Percentiles rank a stretch among this genome's conserved stretches.
Evolutionary conservation across 2,888 invertebrate species (phyloP).

Genomic region (Dermolepida albohirtum): DNA sequence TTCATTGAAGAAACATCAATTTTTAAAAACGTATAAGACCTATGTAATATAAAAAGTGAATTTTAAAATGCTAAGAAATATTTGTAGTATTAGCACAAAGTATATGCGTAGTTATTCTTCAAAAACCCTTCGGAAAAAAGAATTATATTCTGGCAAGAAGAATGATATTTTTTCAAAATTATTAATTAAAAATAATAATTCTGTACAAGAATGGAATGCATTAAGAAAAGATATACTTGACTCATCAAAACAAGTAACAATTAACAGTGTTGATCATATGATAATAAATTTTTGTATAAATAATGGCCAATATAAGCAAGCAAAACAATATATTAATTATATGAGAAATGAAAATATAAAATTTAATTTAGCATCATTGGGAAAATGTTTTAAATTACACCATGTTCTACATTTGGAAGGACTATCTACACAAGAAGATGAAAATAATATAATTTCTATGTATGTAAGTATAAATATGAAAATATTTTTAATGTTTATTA

Average conservation of each 20-base stretch:
- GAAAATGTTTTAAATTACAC: constrained; percentile 71
- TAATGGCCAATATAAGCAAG: constrained; percentile 65
- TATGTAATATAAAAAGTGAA: too few species aligned
- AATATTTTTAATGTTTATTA: constrained; percentile 15
- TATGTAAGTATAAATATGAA: constrained; percentile 56
- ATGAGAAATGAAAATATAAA: constrained; percentile 66
- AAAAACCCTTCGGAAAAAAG: neutral
- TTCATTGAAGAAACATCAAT: too few species aligned
- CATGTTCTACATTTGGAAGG: constrained; percentile 59
- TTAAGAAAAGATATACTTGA: constrained; percentile 65
- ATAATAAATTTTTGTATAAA: constrained; percentile 69
- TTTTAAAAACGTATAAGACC: too few species aligned
- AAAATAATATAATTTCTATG: constrained; percentile 68
- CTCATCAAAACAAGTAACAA: constrained; percentile 62
- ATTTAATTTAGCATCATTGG: constrained; percentile 70
- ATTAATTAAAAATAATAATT: constrained; percentile 4
- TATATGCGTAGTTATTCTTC: constrained; percentile 1
- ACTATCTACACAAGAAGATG: constrained; percentile 65
- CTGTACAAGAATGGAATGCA: constrained; percentile 59
- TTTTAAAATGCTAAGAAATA: constrained; percentile 28
- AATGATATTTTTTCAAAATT: constrained; percentile 18
- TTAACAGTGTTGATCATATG: constrained; percentile 71
- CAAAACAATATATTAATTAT: constrained; percentile 71
- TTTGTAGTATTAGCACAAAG: neutral
- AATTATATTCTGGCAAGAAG: neutral